phyloP scores from a whole-genome alignment of 1,140 invertebrate species.

The Aphidius ervi region DNA sequence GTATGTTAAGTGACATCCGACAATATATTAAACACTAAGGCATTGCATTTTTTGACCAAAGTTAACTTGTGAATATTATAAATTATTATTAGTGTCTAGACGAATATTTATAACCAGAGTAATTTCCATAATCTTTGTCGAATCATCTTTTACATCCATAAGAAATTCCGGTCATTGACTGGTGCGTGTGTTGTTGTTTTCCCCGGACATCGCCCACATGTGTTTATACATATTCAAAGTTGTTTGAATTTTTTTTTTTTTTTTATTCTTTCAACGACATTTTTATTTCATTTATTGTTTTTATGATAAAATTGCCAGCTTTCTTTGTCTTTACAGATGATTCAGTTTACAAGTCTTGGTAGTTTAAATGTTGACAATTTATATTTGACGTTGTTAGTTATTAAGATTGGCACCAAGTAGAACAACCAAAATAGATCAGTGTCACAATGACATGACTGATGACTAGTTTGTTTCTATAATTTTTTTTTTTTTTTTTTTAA shows the following conservation, averaged over 20 bases:
- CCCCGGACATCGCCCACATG: slow-evolving; percentile 13
- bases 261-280: background rate
- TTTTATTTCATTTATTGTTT: slow-evolving; percentile 1
- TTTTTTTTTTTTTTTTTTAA: no score
- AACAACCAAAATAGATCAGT: no score
- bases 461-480: no score
- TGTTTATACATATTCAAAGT: background rate
- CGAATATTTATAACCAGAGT: slow-evolving; percentile 18
- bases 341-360: background rate
- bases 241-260: slow-evolving; percentile 1
- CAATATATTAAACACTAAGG: slow-evolving; percentile 11
- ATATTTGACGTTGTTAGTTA: no score
- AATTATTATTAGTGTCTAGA: slow-evolving; percentile 23
- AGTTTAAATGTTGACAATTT: no score
- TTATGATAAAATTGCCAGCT: background rate
- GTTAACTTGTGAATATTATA: background rate
- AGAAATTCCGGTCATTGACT: slow-evolving; percentile 6
- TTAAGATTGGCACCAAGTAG: no score
- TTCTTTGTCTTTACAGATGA: background rate
- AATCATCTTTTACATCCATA: slow-evolving; percentile 4
- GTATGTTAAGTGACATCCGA: slow-evolving; percentile 20
- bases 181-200: slow-evolving; percentile 6
- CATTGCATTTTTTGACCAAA: background rate
- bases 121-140: slow-evolving; percentile 14
- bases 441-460: no score